Evolutionary conservation across 2,797 vertebrate genomes (phyloP).

Genomic region (Pitangus sulphuratus): DNA sequence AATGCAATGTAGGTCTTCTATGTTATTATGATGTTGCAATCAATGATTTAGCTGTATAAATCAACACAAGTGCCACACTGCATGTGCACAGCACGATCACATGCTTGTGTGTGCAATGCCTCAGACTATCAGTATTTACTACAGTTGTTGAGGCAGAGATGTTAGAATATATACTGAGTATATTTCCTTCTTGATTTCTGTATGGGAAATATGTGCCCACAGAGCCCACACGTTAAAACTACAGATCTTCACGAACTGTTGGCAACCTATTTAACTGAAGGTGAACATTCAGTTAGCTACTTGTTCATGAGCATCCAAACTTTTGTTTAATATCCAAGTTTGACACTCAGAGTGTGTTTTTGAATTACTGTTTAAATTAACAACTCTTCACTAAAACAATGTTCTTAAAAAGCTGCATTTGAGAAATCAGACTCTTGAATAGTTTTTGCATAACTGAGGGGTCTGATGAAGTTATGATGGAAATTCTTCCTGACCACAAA

Average conservation of each 20-base stretch:
- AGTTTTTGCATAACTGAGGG: not conserved
- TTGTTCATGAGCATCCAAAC: not conserved
- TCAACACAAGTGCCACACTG: not conserved
- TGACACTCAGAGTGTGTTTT: not conserved
- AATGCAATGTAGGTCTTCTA: not conserved
- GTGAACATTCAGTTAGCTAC: not conserved
- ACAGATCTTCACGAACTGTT: not conserved
- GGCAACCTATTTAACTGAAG: not conserved
- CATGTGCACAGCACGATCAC: not conserved
- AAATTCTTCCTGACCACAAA: not conserved
- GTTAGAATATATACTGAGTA: not conserved
- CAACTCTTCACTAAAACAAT: not conserved
- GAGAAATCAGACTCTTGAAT: not conserved
- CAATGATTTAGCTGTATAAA: not conserved
- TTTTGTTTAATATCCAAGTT: not conserved
- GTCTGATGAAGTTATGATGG: not conserved
- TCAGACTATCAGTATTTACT: not conserved
- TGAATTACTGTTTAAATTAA: not conserved
- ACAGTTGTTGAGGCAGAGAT: not conserved
- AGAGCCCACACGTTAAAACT: not conserved
- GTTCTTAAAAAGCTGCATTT: not conserved
- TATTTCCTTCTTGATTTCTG: not conserved
- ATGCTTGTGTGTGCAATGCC: rapidly evolving
- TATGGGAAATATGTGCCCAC: not conserved
- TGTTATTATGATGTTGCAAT: not conserved